Evolutionary conservation across 2,113 vertebrate species (phyloP), one percentile per base, ranked within the genome.

Genomic region (Syngnathoides biaculeatus): DNA sequence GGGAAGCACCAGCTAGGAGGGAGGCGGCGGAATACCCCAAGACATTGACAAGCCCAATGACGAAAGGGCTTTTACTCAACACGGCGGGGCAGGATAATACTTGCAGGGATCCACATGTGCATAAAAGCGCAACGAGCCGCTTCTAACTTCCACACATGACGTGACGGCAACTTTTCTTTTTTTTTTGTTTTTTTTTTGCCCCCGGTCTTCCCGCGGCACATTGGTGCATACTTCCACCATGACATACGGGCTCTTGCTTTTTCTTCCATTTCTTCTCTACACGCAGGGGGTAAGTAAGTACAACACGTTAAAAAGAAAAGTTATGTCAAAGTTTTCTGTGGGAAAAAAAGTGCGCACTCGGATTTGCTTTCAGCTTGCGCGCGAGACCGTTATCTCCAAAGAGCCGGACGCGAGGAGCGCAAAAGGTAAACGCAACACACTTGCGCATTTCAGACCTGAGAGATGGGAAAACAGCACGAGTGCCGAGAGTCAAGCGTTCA

Each of bases 61-160:
- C 90, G 88, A 86, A 87, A 79, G 73, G 42, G 68, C 50, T 83
- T 35, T 86, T 77, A 86, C 86, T 84, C 83, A 55, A 75, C 64
- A 58, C 57, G 77, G 60, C 58, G 77, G 75, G 69, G 88, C 89
- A 78, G 83, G 88, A 87, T 66, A 72, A 68, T 62, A 87, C 85
- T 72, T 81, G 85, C 77, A 82, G 82, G 67, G 65, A 83, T 78
- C 83, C 74, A n/a, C n/a, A 76, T 74, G 74, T 60, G 65, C 80
- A 71, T 64, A 78, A 71, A 74, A 67, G 67, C 73, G 26, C 71
- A 9, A 73, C 20, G 73, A 69, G 53, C 68, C 66, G 73, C 68
- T 74, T 59, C 65, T 50, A 65, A 65, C 73, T 73, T 60, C 75
- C 79, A 77, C 82, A 77, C 59, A 72, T 77, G 82, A 89, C 87